Base-by-base conservation (phyloP, 2,888 invertebrate species). In the Dicyrtoma fusca region DNA sequence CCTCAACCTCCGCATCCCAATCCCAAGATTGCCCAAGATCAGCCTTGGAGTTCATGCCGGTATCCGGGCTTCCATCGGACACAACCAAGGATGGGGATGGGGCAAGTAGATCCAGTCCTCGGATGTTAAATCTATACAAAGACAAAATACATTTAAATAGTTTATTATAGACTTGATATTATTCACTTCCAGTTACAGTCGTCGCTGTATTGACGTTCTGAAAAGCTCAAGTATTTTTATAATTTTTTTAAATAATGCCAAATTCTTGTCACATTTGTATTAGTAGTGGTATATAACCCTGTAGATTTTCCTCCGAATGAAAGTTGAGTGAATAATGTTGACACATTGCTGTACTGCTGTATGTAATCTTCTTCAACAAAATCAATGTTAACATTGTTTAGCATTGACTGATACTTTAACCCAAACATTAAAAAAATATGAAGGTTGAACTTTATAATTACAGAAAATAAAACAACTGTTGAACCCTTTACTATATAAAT, bases 21-120 rank as follows among this genome's bases (percentile, higher is more conserved):
- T 80, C 74, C 80, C 80, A 75, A 72, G 75, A 62, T 70, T 80
- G 19, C 80, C 80, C 59, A 73, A 77, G 62, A 78, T 74, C 69
- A 44, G 76, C 47, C 49, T 74, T 5, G 73, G 64, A 69, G 26
- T 78, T 59, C 72, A 73, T 51, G 76, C 76, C 57, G 77, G 79
- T 72, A 74, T 79, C 72, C 77, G 77, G 74, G 77, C 77, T 66
- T 61, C 74, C 66, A 66, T 79, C 55, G 74, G 74, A 23, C 74
- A 76, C 42, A n/a, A n/a, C n/a, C n/a, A n/a, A n/a, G 34, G 34
- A 34, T 5, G 8, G 3, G 34, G 34, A 69, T 76, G 75, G 74
- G 4, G 26, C 53, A 72, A 73, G 51, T 74, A 59, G 23, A 71
- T 64, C 69, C 26, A 17, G 19, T 61, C 10, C 5, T 53, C 23